phyloP scores from a whole-genome alignment of 2,797 vertebrate species.

The Pelodytes ibericus region DNA sequence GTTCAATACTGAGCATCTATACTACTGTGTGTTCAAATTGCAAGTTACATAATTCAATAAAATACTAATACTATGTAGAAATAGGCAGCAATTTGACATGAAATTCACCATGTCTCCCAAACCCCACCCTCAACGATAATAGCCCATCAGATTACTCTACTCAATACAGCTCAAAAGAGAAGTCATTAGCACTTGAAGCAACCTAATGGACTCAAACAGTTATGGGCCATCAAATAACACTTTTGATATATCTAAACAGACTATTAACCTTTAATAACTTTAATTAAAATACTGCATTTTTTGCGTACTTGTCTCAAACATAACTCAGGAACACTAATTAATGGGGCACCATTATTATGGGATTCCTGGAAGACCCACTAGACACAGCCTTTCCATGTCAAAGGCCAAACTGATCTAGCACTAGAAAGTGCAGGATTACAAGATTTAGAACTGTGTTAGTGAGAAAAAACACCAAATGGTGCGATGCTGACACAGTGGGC shows the following conservation, averaged over 20 bases:
- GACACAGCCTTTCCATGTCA: background rate
- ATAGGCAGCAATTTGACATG: constrained; percentile 36
- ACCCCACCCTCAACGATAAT: background rate
- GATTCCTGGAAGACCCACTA: background rate
- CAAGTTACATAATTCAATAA: constrained; percentile 5
- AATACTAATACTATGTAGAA: constrained; percentile 20
- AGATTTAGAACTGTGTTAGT: background rate
- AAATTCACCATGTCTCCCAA: no score
- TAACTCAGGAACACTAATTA: background rate
- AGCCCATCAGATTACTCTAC: background rate
- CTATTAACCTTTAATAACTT: background rate
- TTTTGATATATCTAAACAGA: background rate
- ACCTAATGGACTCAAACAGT: background rate
- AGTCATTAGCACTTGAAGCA: constrained; percentile 8
- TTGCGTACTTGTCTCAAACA: background rate
- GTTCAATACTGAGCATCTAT: constrained; percentile 6
- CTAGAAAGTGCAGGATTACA: background rate
- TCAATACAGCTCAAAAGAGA: background rate
- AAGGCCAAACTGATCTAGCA: background rate
- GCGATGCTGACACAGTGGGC: background rate
- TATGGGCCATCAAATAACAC: background rate
- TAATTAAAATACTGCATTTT: background rate
- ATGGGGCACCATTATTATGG: background rate
- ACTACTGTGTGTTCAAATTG: background rate
- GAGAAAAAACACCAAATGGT: background rate